phyloP scores from a whole-genome alignment of 2,888 invertebrate species.

The Sabatieria punctata region DNA sequence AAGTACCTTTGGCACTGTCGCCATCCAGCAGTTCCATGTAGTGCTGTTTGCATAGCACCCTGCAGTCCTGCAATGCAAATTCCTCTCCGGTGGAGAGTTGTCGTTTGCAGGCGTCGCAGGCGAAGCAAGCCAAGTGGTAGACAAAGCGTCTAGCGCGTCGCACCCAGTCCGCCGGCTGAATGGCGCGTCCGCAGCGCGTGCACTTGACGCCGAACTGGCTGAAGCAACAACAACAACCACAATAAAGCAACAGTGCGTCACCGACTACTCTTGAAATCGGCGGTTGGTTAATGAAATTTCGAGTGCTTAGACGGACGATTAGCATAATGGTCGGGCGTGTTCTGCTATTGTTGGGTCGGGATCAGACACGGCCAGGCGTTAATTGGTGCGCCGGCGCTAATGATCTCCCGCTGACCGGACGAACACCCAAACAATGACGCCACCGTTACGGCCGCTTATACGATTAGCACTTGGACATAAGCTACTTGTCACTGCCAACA shows the following conservation, averaged over 20 bases:
- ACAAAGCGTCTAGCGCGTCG: slow-evolving; percentile 79
- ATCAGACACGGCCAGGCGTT: no score
- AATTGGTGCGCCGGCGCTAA: no score
- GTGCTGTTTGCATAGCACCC: slow-evolving; percentile 90
- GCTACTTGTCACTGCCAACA: no score
- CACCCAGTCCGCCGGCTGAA: slow-evolving; percentile 93
- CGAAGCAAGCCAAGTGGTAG: slow-evolving; percentile 96
- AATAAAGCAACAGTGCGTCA: background rate
- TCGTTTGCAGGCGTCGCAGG: slow-evolving; percentile 60
- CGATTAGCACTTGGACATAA: no score
- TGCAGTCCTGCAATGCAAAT: slow-evolving; percentile 82
- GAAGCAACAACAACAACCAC: slow-evolving; percentile 28
- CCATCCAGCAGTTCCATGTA: slow-evolving; percentile 49
- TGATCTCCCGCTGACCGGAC: no score
- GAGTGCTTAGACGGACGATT: no score
- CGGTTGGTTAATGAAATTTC: no score
- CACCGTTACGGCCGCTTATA: no score
- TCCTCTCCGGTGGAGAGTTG: slow-evolving; percentile 43
- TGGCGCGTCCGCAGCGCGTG: slow-evolving; percentile 77
- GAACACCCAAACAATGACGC: no score
- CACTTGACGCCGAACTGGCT: slow-evolving; percentile 93
- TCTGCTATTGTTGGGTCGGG: no score
- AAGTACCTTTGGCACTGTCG: slow-evolving; percentile 11
- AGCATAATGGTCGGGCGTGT: no score
- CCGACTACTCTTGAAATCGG: no score